Conservation (phyloP, 2,888 invertebrate species). For the Orgyia antiqua region DNA sequence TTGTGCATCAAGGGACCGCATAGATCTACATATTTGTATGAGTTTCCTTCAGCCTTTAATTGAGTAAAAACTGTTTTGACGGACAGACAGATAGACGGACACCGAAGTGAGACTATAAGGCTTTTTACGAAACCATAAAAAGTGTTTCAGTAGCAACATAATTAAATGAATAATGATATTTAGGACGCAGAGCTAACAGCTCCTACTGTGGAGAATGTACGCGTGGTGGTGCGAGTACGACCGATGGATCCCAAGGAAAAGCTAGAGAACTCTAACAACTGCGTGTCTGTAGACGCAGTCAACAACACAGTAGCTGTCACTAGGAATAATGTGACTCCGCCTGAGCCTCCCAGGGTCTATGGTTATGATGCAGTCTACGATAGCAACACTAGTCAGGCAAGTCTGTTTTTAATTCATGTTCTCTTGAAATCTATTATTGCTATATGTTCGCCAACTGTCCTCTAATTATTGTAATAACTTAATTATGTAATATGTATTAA, state of each 20-base stretch:
- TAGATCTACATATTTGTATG: no score
- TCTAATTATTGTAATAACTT: no score
- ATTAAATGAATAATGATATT: neutral
- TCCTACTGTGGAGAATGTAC: constrained; percentile 93
- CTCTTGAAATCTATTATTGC: neutral
- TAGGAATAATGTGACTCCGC: constrained; percentile 83
- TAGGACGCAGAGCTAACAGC: constrained; percentile 71
- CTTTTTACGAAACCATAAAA: no score
- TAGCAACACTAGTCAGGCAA: constrained; percentile 88
- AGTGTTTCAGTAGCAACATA: no score
- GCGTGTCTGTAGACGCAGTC: constrained; percentile 86
- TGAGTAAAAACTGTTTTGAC: no score
- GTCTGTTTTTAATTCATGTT: constrained; percentile 7
- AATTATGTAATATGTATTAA: no score
- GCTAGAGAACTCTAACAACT: constrained; percentile 82
- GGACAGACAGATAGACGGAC: no score
- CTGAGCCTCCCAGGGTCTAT: constrained; percentile 91
- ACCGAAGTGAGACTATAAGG: no score
- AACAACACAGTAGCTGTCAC: constrained; percentile 88
- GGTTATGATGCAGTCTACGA: constrained; percentile 97
- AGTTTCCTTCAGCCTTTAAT: no score
- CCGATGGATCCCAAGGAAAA: constrained; percentile 94
- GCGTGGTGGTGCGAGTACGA: constrained; percentile 96
- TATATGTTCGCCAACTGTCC: no score
- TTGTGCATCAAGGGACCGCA: no score